A percentile compares a stretch with the other conserved stretches of the same genome.
Conservation (phyloP, 2,113 vertebrate genomes). For the Dasyurus viverrinus region DNA sequence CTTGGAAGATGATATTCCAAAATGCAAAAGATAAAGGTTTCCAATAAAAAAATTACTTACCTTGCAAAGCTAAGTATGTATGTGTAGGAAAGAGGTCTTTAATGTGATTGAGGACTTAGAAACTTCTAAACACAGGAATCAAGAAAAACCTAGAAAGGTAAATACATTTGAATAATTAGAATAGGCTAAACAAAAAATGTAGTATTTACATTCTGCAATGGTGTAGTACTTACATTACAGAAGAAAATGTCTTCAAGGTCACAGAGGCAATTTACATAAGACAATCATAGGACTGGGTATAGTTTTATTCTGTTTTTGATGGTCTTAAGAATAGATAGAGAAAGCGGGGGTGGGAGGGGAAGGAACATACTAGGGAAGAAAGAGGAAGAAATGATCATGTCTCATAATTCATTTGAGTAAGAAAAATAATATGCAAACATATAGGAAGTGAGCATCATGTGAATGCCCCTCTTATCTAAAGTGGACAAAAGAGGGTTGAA, state of each 20-base stretch:
- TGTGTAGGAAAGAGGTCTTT: not conserved
- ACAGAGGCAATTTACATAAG: not conserved
- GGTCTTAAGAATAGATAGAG: not conserved
- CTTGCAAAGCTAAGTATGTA: not conserved
- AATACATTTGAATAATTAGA: not conserved
- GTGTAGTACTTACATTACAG: not conserved
- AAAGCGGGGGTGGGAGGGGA: not conserved
- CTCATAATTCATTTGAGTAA: not conserved
- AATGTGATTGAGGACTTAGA: not conserved
- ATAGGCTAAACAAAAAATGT: not conserved
- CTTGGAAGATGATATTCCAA: not conserved
- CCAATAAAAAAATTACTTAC: not conserved
- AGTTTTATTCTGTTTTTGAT: not conserved
- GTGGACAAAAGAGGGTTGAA: not conserved
- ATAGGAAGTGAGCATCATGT: not conserved
- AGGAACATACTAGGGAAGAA: not conserved
- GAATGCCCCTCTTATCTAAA: not conserved
- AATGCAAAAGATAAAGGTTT: not conserved
- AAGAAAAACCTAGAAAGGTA: not conserved
- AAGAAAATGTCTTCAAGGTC: not conserved
- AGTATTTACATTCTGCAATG: not conserved
- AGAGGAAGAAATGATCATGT: not conserved
- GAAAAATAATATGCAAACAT: not conserved
- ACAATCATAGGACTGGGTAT: not conserved
- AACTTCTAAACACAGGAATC: not conserved